Evolutionary conservation across 2,113 vertebrate genomes (phyloP).

Genomic region (Chaetorhynchus papuensis): DNA sequence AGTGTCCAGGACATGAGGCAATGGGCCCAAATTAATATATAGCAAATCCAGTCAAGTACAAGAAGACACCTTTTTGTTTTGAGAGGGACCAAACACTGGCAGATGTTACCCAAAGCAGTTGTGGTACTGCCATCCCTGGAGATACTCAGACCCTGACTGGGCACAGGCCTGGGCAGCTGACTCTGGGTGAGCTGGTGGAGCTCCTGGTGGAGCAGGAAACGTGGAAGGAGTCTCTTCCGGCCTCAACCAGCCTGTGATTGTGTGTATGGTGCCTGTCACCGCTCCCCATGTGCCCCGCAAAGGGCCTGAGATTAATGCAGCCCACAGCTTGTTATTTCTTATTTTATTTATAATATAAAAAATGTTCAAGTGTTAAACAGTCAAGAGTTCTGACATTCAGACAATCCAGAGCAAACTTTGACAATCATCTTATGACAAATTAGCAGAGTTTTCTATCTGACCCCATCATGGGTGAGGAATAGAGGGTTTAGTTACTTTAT

Average conservation of each 20-base stretch:
- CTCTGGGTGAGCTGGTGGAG: not conserved
- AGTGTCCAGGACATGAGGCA: not conserved
- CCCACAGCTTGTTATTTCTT: constrained; percentile 69
- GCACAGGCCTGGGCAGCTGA: not conserved
- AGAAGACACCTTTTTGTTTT: not conserved
- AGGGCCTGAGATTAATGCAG: constrained; percentile 53
- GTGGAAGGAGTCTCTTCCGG: not conserved
- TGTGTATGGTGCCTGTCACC: not conserved
- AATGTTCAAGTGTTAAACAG: constrained; percentile 86
- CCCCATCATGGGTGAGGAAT: constrained; percentile 78
- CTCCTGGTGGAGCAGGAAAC: not conserved
- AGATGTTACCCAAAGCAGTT: not conserved
- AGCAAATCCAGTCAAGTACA: not conserved
- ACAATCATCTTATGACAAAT: constrained; percentile 93
- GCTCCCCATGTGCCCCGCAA: not conserved
- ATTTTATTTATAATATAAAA: constrained; percentile 84
- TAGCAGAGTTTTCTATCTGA: constrained; percentile 87
- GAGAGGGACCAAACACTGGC: not conserved
- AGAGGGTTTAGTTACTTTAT: constrained; percentile 82
- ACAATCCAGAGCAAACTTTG: constrained; percentile 79
- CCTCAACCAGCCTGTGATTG: not conserved
- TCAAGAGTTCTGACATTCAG: constrained; percentile 79
- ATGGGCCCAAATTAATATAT: not conserved
- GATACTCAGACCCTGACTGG: not conserved
- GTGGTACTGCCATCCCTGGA: not conserved